phyloP scores from a whole-genome alignment of 2,888 invertebrate genomes.

The Nemapogon koenigi region DNA sequence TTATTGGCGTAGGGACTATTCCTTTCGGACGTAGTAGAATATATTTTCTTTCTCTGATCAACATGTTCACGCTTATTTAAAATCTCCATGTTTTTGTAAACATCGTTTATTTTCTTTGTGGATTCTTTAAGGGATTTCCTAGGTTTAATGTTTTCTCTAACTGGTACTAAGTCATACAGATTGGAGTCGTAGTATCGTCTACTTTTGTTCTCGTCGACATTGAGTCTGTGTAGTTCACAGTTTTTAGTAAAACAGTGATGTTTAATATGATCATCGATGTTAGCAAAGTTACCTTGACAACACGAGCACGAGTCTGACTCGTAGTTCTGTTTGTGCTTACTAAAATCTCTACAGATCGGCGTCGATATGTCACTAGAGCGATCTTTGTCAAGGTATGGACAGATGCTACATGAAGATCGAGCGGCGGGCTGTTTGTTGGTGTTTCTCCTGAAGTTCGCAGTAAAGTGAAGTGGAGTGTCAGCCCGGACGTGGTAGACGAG shows the following conservation, averaged over 20 bases:
- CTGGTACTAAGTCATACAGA: slow-evolving; percentile 39
- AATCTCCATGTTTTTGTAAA: slow-evolving; percentile 3
- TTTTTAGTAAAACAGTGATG: too few relatives aligned
- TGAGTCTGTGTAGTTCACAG: too few relatives aligned
- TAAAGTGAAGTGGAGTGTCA: too few relatives aligned
- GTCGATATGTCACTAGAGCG: neutral
- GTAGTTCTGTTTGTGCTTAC: neutral
- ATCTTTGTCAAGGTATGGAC: neutral
- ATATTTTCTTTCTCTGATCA: too few relatives aligned
- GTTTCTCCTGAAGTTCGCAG: too few relatives aligned
- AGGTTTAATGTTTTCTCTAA: slow-evolving; percentile 30
- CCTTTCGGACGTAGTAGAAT: too few relatives aligned
- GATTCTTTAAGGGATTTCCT: slow-evolving; percentile 15
- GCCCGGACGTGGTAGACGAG: too few relatives aligned
- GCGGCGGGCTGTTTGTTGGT: neutral
- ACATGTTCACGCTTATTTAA: too few relatives aligned
- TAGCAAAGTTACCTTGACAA: neutral
- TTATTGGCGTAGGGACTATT: too few relatives aligned
- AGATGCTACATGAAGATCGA: neutral
- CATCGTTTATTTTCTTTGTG: neutral
- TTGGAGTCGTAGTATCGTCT: neutral
- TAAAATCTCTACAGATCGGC: neutral
- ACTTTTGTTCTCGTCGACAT: too few relatives aligned
- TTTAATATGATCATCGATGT: neutral
- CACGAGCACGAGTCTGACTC: neutral